Percentiles rank a stretch among this genome's conserved stretches.
phyloP scores from a whole-genome alignment of 2,797 vertebrate species.

The Malacoraja senta region DNA sequence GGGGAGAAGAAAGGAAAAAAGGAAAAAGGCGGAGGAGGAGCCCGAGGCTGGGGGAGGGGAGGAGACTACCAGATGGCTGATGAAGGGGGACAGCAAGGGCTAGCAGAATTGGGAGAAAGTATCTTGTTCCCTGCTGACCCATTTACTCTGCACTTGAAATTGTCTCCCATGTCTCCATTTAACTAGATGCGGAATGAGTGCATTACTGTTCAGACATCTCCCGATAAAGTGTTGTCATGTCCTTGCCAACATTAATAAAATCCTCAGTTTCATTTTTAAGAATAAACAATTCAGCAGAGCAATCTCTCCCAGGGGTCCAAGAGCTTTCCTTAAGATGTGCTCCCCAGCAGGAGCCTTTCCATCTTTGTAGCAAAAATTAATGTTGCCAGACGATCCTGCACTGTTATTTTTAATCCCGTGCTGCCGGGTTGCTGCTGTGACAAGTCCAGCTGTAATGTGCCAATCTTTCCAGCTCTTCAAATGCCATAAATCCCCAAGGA shows the following conservation, averaged over 20 bases:
- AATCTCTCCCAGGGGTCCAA: not conserved
- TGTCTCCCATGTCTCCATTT: not conserved
- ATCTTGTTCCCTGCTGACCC: not conserved
- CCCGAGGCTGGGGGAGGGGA: too few relatives aligned
- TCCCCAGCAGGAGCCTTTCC: not conserved
- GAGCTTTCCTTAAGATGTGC: not conserved
- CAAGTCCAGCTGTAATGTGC: conserved; percentile 49
- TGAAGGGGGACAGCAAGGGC: too few relatives aligned
- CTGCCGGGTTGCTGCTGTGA: not conserved
- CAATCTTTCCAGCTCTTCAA: conserved; percentile 46
- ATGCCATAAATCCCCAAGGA: conserved; percentile 45
- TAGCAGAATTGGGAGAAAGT: too few relatives aligned
- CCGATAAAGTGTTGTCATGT: not conserved
- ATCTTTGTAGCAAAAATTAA: conserved; percentile 43
- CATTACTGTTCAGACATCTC: not conserved
- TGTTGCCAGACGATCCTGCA: conserved; percentile 35
- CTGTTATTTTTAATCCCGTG: conserved; percentile 51
- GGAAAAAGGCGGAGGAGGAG: too few relatives aligned
- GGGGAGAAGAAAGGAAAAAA: too few relatives aligned
- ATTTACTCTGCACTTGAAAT: not conserved
- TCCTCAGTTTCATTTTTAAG: not conserved
- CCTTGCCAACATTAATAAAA: conserved; percentile 6
- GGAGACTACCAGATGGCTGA: too few relatives aligned
- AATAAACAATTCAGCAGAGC: not conserved
- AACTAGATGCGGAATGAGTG: not conserved